Conservation (phyloP, 1,140 invertebrate genomes). For the Pogonomyrmex barbatus region DNA sequence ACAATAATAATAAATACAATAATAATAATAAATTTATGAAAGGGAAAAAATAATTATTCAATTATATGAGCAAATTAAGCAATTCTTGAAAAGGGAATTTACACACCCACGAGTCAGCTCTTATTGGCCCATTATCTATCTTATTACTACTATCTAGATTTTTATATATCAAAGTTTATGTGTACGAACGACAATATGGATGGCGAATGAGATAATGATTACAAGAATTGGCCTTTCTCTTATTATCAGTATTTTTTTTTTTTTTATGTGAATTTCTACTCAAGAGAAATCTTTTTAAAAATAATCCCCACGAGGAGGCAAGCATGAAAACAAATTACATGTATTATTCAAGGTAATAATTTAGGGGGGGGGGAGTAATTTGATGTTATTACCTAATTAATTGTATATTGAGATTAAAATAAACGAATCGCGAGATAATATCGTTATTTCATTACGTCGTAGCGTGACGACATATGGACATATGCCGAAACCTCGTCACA, state of each 20-base stretch:
- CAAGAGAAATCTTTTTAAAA: neutral
- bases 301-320: neutral
- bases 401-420: constrained; percentile 12
- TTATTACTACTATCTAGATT: neutral
- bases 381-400: neutral
- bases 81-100: neutral
- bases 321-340: neutral
- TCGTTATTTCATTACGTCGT: constrained; percentile 15
- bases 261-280: neutral
- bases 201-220: neutral
- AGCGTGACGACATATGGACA: neutral
- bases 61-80: neutral
- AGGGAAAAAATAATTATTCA: neutral
- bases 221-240: constrained; percentile 1
- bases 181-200: neutral
- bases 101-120: neutral
- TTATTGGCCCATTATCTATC: neutral
- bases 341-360: neutral
- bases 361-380: neutral
- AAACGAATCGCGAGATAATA: neutral
- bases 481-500: constrained; percentile 36
- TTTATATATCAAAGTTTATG: neutral
- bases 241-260: neutral
- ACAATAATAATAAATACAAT: neutral
- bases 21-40: neutral